Base-by-base conservation (phyloP, 1,140 invertebrate species). In the Pseudobourletiella spinata region DNA sequence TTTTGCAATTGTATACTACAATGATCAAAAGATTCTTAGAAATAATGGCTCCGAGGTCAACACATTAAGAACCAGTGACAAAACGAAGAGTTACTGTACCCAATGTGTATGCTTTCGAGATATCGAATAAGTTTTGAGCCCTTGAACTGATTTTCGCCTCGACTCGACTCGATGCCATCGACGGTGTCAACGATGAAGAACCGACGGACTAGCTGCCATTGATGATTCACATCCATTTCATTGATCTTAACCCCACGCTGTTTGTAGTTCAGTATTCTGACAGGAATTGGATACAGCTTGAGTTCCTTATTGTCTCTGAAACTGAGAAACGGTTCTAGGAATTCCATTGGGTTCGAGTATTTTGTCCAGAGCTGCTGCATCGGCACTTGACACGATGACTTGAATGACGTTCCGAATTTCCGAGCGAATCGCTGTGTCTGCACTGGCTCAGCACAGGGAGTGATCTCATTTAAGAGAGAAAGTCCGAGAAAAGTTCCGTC, bases 171-270 rank as follows among this genome's bases (percentile, higher is more conserved):
- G 26, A 74, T 74, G 54, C 79, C 78, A 66, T 76, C 80, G 14
- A 79, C 65, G 55, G 74, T 79, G 65, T 87, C 83, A 29, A 86
- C 76, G 2, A 86, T 65, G 70, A 88, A 86, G 71, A 87, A 86
- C 60, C 86, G 79, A 57, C 81, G 76, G 0, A 83, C 80, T 18
- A 88, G 70, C 61, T 82, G 78, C 82, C 82, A 82, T 42, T 81
- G 74, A 30, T 78, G 78, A 65, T 72, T 70, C 67, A 81, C 77
- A 30, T 73, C 70, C 8, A 71, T 72, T 72, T 65, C 32, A 61
- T 72, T 71, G 14, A 25, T 30, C 60, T 69, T 65, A 8, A 72
- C 63, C 15, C 57, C 52, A 43, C 44, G 76, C 14, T 29, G 58
- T n/a, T 63, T 60, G 44, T 66, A 66, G 58, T 71, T 70, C 18